These are phyloP conservation scores for Nephila pilipes DNA, from an alignment of 1,140 invertebrate species.

Conservation along the genomic window DNA sequence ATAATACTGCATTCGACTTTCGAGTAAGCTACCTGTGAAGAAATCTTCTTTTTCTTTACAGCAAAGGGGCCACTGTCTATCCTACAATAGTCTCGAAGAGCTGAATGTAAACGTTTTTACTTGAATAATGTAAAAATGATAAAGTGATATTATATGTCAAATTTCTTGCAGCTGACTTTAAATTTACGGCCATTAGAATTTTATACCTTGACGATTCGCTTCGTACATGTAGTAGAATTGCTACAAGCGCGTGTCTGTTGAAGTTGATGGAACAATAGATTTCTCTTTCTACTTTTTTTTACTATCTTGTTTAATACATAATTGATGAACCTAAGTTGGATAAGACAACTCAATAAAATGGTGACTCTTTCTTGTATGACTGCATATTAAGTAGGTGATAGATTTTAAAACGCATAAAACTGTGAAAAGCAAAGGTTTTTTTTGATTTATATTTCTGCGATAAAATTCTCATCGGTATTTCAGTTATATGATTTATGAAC, in stretches of 20 bases:
- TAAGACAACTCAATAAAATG: background rate
- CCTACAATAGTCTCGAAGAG: background rate
- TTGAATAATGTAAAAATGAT: background rate
- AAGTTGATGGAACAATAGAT: background rate
- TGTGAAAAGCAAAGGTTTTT: background rate
- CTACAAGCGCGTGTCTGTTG: background rate
- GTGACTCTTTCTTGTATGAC: background rate
- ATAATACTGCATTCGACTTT: too few relatives aligned
- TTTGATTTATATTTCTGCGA: background rate
- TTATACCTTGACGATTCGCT: background rate
- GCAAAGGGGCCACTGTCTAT: too few relatives aligned
- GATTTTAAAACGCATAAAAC: background rate
- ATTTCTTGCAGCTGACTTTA: background rate
- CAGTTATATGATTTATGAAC: background rate
- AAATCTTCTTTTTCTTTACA: too few relatives aligned
- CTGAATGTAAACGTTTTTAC: background rate
- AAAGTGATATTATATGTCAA: background rate
- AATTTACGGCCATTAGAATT: constrained; percentile 4
- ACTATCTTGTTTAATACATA: background rate
- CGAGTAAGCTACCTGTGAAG: too few relatives aligned
- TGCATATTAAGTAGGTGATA: background rate
- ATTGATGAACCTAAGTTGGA: background rate
- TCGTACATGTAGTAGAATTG: background rate
- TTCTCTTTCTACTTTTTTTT: background rate
- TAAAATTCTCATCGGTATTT: background rate